A percentile compares a stretch with the other conserved stretches of the same genome.
phyloP scores from a whole-genome alignment of 2,888 invertebrate genomes.

The Blomia tropicalis region DNA sequence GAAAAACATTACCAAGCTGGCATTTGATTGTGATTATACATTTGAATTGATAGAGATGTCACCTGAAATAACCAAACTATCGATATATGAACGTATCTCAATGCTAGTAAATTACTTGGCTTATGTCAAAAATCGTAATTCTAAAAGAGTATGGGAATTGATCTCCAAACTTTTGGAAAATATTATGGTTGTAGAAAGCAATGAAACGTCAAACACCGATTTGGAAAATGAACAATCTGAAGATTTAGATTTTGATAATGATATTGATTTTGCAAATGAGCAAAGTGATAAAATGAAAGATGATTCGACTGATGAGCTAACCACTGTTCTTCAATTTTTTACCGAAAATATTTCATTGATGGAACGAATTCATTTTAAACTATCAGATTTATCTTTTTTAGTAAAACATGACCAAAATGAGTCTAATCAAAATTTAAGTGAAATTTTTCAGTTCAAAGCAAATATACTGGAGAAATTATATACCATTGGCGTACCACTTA shows the following conservation, averaged over 20 bases:
- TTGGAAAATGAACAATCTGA: too few relatives aligned
- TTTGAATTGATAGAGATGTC: not conserved
- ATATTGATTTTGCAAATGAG: too few relatives aligned
- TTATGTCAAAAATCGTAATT: not conserved
- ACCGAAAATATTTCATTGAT: not conserved
- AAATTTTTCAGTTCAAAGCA: not conserved
- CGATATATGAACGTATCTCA: not conserved
- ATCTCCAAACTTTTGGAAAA: not conserved
- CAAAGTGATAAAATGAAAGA: too few relatives aligned
- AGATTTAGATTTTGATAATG: not conserved
- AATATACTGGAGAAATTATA: too few relatives aligned
- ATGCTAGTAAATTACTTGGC: not conserved
- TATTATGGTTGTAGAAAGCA: too few relatives aligned
- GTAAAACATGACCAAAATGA: too few relatives aligned
- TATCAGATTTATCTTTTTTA: not conserved
- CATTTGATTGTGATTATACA: not conserved
- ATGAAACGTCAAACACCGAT: too few relatives aligned
- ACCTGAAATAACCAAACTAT: not conserved
- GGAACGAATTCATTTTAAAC: conserved; percentile 9
- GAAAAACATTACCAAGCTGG: not conserved
- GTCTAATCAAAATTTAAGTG: not conserved
- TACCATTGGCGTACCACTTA: not conserved
- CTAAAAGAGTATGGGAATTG: not conserved
- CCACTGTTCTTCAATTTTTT: not conserved
- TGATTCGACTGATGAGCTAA: too few relatives aligned